Base-by-base conservation (phyloP, 2,797 vertebrate genomes). In the Sandelia bainsii region DNA sequence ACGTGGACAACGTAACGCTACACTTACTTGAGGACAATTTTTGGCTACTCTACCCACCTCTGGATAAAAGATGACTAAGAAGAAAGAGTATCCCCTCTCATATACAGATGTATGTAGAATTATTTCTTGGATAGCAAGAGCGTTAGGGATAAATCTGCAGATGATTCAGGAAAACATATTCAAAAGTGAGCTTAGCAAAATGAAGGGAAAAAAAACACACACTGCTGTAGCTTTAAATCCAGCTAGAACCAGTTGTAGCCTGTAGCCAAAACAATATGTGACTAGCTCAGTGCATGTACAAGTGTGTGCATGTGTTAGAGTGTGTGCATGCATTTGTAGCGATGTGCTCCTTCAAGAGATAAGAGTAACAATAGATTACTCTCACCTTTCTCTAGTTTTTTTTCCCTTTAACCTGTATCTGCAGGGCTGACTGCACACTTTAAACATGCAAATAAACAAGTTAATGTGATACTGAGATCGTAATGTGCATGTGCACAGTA, bases 231-330 rank as follows among this genome's bases (percentile, higher is more conserved):
- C 87, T 93, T 91, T 90, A 89, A 91, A 93, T 93, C 93, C 92
- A 91, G 93, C 82, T 84, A 62, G 83, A 93, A 94, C 91, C 91
- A 93, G 93, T 88, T 81, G 84, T 90, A 92, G 91, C 92, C 94
- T 79, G 83, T 91, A 90, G 91, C 93, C 88, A 91, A 89, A 94
- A 93, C 91, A 94, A 89, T 90, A 85, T 90, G 84, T 72, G 82
- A 85, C 81, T 86, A 58, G 20, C 68, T 84, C 23, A 17, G 69
- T 23, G 72, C 7, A 58, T 75, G 61, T 17, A 12, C 5, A 37
- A 39, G 62, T 34, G 11, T 19, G 69, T 44, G 73, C 23, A 34
- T 20, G 37, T 58, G 62, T 65, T 22, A 3, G 46, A 50, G 60
- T 49, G 70, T 45, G 81, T 69, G 82, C 54, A 58, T 53, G 65